Evolutionary conservation across 2,797 vertebrate species (phyloP).

Genomic region (Sciurus vulgaris): DNA sequence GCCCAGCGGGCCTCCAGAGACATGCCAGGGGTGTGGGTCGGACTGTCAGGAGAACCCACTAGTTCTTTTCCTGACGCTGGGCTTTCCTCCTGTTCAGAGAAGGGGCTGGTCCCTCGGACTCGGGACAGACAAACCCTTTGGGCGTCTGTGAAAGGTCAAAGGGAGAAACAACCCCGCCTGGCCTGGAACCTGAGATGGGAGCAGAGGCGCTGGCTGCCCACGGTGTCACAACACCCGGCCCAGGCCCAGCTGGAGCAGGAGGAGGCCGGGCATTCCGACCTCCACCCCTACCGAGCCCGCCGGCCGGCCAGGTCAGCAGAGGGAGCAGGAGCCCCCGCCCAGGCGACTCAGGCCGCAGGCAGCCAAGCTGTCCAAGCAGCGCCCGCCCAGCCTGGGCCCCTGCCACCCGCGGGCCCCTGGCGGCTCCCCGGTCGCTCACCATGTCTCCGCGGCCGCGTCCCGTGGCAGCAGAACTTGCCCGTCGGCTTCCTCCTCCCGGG

Average conservation of each 20-base stretch:
- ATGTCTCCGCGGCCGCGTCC: conserved; percentile 67
- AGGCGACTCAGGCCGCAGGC: not conserved
- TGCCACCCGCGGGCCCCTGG: not conserved
- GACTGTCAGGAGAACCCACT: not conserved
- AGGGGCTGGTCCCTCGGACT: not conserved
- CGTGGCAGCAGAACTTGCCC: conserved; percentile 9
- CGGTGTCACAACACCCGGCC: conserved; percentile 14
- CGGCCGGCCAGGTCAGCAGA: not conserved
- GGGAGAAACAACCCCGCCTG: not conserved
- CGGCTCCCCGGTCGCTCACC: conserved; percentile 69
- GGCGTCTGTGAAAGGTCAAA: not conserved
- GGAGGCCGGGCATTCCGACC: conserved; percentile 28
- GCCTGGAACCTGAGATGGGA: conserved; percentile 4
- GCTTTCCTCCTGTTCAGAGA: not conserved
- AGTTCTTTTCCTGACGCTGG: not conserved
- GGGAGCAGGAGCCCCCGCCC: not conserved
- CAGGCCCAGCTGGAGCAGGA: not conserved
- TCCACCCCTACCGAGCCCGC: not conserved
- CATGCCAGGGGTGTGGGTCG: not conserved
- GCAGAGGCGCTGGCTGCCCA: not conserved
- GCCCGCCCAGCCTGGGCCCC: not conserved
- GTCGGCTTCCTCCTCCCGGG: conserved; percentile 62
- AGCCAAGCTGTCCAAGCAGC: conserved; percentile 33
- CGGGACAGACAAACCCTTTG: not conserved
- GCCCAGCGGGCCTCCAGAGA: not conserved